Base-by-base conservation (phyloP, 1,140 invertebrate genomes). In the Parapsyche elsis region DNA sequence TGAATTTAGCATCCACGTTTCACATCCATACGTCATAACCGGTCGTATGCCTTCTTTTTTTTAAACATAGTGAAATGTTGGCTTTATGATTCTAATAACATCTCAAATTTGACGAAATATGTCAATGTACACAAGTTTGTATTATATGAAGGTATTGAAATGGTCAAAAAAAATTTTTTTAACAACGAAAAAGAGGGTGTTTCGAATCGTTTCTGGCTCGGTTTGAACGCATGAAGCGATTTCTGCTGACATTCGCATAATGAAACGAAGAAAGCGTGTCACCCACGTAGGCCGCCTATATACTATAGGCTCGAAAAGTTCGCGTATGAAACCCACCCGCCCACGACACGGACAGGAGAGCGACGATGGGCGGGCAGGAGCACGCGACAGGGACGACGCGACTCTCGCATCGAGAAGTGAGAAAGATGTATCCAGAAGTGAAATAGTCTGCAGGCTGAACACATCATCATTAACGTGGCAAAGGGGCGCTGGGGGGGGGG, bases 381-480 rank as follows among this genome's bases (percentile, higher is more conserved):
- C 85, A 85, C 84, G 80, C 85, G 85, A 81, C 85, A 84, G 85
- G 81, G 86, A 85, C 79, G 85, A 85, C 85, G 85, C 85, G 86
- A 7, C 83, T 84, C 82, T 84, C 82, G 83, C 84, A 83, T 87
- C 87, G 86, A 88, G 88, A 89, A 89, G 88, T 89, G 88, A 89
- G 88, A 89, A 89, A 89, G 88, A 89, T 89, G 88, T 89, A 89
- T 89, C 88, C 88, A 89, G 88, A 89, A 89, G 88, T 89, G 88
- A 89, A 89, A 89, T 89, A 89, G 88, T 89, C 88, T 88, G 88
- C 88, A 87, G 88, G 88, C 88, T 89, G 88, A 89, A 88, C 88
- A 89, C 88, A 89, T 89, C 88, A 89, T 89, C 88, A 89, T 89
- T 89, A 89, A 88, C 88, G 88, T 87, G 88, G 88, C 85, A 88